A percentile compares a stretch with the other conserved stretches of the same genome.
Conservation (phyloP, 2,888 invertebrate genomes). For the Mesoligia furuncula region DNA sequence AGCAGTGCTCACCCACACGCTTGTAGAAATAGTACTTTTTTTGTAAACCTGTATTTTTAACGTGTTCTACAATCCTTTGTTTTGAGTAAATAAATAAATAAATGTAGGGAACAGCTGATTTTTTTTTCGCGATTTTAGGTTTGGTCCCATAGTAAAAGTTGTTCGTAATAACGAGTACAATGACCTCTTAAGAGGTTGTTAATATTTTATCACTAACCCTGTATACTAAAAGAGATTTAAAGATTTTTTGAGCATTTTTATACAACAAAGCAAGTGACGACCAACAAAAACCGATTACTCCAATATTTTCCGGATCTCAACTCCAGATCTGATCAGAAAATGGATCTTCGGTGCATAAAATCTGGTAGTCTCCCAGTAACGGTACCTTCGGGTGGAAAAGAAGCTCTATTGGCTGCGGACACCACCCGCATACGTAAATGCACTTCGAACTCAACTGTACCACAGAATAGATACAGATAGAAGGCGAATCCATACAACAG, state of each 20-base stretch:
- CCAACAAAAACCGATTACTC: background rate
- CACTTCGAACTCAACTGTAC: conserved; percentile 38
- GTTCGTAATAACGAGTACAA: too few species aligned
- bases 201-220: too few species aligned
- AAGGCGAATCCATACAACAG: background rate
- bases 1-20: too few species aligned
- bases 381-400: conserved; percentile 38
- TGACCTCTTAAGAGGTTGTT: too few species aligned
- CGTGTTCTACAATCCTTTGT: too few species aligned
- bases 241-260: background rate
- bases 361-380: conserved; percentile 10
- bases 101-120: too few species aligned
- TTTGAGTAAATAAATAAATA: too few species aligned
- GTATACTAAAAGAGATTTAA: too few species aligned
- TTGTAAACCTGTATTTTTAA: too few species aligned
- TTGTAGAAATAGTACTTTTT: too few species aligned
- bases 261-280: background rate
- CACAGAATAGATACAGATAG: background rate
- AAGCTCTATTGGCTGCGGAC: conserved; percentile 61
- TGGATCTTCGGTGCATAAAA: conserved; percentile 22
- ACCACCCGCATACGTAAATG: conserved; percentile 68
- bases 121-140: too few species aligned
- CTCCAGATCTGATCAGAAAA: conserved; percentile 18
- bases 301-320: conserved; percentile 21
- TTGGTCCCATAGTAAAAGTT: too few species aligned